These are phyloP conservation scores for Danionella cerebrum DNA, from an alignment of 2,113 vertebrate species.

Conservation along the genomic window DNA sequence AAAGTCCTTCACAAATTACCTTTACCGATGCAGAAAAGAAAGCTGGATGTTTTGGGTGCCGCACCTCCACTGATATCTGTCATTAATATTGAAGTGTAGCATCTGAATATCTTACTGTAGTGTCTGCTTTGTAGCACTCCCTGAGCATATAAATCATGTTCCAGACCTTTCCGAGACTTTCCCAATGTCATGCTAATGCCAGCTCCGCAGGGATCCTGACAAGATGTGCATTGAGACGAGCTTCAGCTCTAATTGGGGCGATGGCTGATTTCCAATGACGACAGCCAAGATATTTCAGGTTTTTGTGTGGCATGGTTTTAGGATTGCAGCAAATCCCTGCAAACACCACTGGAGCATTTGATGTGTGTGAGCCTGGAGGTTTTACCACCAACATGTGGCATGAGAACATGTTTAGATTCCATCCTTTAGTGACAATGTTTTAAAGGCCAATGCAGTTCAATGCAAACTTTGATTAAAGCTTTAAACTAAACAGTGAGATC, in stretches of 20 bases:
- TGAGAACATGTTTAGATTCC: neutral
- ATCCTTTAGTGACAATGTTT: neutral
- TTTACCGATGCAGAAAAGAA: neutral
- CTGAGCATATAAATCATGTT: conserved; percentile 19
- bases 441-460: neutral
- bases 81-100: conserved; percentile 39
- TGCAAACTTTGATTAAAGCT: neutral
- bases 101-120: conserved; percentile 24
- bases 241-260: neutral
- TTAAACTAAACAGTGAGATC: neutral
- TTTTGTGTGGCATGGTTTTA: neutral
- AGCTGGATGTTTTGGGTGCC: conserved; percentile 4
- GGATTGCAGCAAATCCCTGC: neutral
- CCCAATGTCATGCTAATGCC: conserved; percentile 31
- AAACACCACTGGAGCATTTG: neutral
- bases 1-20: neutral
- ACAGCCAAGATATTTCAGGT: neutral
- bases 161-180: neutral
- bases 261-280: conserved; percentile 2
- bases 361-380: neutral
- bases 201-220: conserved; percentile 11
- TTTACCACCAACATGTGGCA: neutral
- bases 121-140: neutral
- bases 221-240: conserved; percentile 22
- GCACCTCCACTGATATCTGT: conserved; percentile 21